Evolutionary conservation across 2,113 vertebrate genomes (phyloP).

Genomic region (Blennius ocellaris): DNA sequence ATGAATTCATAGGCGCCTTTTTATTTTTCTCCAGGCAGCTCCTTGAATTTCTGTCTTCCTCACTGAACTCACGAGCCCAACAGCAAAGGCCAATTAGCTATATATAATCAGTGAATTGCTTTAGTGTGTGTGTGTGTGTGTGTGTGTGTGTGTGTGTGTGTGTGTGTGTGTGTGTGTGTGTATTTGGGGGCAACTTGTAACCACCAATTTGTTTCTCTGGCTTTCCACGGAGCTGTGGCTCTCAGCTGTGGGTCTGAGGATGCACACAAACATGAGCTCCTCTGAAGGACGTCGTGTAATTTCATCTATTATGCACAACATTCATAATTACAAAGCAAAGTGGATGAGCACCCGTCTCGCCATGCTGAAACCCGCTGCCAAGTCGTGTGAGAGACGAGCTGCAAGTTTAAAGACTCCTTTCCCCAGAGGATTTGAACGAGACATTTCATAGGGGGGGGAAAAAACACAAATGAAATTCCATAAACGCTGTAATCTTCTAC

Average conservation of each 20-base stretch:
- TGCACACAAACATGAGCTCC: not conserved
- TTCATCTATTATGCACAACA: constrained; percentile 42
- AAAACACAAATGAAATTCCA: constrained; percentile 32
- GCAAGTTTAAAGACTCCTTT: constrained; percentile 16
- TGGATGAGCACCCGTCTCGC: constrained; percentile 7
- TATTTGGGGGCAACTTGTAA: constrained; percentile 33
- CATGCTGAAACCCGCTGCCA: constrained; percentile 17
- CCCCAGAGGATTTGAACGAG: constrained; percentile 31
- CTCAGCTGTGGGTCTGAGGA: constrained; percentile 46
- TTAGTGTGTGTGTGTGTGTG: constrained; percentile 11
- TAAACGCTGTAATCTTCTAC: constrained; percentile 44
- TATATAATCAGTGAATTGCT: constrained; percentile 48
- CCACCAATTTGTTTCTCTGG: constrained; percentile 58
- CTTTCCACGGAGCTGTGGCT: constrained; percentile 45
- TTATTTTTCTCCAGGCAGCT: constrained; percentile 14
- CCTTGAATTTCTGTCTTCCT: constrained; percentile 28
- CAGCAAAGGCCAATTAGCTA: constrained; percentile 57
- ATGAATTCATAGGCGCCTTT: not conserved
- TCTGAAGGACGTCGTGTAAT: constrained; percentile 28
- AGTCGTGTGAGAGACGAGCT: constrained; percentile 27
- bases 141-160: constrained; percentile 15
- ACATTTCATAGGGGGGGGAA: constrained; percentile 27
- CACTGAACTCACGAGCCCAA: constrained; percentile 47
- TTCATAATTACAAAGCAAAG: constrained; percentile 43
- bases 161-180: constrained; percentile 18